Conservation (phyloP, 2,113 vertebrate genomes). For the Aptenodytes forsteri region DNA sequence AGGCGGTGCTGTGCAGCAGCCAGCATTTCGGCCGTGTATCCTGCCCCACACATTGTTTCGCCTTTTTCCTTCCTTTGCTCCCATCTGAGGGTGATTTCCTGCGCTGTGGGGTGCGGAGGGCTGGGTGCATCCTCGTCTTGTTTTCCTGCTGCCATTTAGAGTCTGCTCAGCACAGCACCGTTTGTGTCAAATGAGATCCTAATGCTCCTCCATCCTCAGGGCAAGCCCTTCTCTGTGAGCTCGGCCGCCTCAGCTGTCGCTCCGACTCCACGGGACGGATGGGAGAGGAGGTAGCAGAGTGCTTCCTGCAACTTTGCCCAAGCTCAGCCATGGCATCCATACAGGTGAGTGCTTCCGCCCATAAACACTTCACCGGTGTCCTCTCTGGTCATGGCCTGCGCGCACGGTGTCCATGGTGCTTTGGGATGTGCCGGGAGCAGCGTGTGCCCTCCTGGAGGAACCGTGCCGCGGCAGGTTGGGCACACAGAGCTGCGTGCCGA, state of each 20-base stretch:
- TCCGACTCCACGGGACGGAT: accelerated
- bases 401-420: accelerated
- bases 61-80: constrained; percentile 9
- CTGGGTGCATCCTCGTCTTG: neutral
- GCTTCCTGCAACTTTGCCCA: accelerated
- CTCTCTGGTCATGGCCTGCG: accelerated
- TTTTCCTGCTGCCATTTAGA: neutral
- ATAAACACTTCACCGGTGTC: accelerated
- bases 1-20: accelerated
- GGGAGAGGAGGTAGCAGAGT: accelerated
- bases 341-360: neutral
- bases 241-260: accelerated
- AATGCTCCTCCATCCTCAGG: accelerated
- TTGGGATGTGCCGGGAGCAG: neutral
- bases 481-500: neutral
- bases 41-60: accelerated
- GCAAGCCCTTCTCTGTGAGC: accelerated
- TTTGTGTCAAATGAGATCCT: neutral
- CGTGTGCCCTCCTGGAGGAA: accelerated
- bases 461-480: neutral
- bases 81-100: neutral
- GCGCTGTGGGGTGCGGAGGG: neutral
- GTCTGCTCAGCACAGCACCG: accelerated
- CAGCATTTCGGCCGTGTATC: accelerated
- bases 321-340: neutral